A percentile compares a stretch with the other conserved stretches of the same genome.
These are phyloP conservation scores for Spilosoma lubricipeda DNA, from an alignment of 2,888 invertebrate species.

Conservation along the genomic window DNA sequence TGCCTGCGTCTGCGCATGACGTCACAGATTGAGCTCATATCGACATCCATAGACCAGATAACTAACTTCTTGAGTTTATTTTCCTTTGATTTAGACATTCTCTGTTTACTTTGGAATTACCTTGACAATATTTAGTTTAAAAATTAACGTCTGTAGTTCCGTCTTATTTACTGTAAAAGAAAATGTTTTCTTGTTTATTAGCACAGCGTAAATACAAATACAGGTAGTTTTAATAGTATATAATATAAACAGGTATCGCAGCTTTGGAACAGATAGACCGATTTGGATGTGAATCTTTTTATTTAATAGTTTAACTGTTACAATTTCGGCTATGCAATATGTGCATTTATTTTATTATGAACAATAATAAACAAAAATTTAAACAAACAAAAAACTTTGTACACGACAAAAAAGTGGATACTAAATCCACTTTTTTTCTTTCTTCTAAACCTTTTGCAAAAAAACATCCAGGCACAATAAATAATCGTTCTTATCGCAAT, in stretches of 20 bases:
- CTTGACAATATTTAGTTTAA: not conserved
- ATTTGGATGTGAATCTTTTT: not conserved
- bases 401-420: no score
- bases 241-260: not conserved
- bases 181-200: not conserved
- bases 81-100: constrained; percentile 32
- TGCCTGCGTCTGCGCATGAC: constrained; percentile 39
- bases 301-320: not conserved
- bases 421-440: no score
- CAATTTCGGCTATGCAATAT: not conserved
- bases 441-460: no score
- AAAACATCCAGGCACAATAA: no score
- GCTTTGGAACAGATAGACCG: not conserved
- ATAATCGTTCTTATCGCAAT: no score
- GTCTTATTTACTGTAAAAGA: not conserved
- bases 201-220: not conserved
- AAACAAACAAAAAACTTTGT: no score
- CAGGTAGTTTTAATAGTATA: not conserved
- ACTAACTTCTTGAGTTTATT: constrained; percentile 29
- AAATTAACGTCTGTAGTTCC: not conserved
- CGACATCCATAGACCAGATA: constrained; percentile 33
- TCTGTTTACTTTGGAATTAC: constrained; percentile 23
- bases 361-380: no score
- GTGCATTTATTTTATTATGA: no score
- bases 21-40: constrained; percentile 38